These are phyloP conservation scores for Myzus persicae DNA, from an alignment of 1,140 invertebrate species.

Conservation along the genomic window DNA sequence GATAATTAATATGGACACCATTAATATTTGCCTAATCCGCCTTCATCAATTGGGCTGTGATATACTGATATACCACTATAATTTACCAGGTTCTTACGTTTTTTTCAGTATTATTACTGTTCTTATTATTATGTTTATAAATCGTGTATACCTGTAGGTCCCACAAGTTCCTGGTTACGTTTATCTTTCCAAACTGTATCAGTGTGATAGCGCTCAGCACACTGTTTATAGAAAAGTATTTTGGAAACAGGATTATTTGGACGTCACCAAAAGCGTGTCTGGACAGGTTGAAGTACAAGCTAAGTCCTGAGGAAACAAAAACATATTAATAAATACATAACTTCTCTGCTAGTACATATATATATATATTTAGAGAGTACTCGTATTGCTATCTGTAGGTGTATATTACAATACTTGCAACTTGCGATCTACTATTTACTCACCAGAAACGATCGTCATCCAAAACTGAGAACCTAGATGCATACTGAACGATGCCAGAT, in stretches of 20 bases:
- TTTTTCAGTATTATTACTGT: too few relatives aligned
- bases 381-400: too few relatives aligned
- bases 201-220: slow-evolving; percentile 77
- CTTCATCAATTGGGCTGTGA: too few relatives aligned
- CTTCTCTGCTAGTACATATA: too few relatives aligned
- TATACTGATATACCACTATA: too few relatives aligned
- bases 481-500: slow-evolving; percentile 76
- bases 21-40: too few relatives aligned
- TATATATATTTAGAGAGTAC: too few relatives aligned
- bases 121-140: too few relatives aligned
- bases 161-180: slow-evolving; percentile 63
- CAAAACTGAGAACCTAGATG: slow-evolving; percentile 85
- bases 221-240: slow-evolving; percentile 81
- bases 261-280: slow-evolving; percentile 85
- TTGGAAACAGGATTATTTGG: slow-evolving; percentile 85
- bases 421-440: slow-evolving; percentile 57
- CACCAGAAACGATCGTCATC: slow-evolving; percentile 89
- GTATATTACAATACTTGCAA: too few relatives aligned
- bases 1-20: too few relatives aligned
- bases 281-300: slow-evolving; percentile 81
- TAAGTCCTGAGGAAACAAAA: slow-evolving; percentile 71
- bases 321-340: background rate
- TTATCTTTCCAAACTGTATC: slow-evolving; percentile 72
- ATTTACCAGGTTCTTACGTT: too few relatives aligned
- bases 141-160: slow-evolving; percentile 65